Evolutionary conservation across 2,797 vertebrate species (phyloP).

Genomic region (Danio jaintianensis): DNA sequence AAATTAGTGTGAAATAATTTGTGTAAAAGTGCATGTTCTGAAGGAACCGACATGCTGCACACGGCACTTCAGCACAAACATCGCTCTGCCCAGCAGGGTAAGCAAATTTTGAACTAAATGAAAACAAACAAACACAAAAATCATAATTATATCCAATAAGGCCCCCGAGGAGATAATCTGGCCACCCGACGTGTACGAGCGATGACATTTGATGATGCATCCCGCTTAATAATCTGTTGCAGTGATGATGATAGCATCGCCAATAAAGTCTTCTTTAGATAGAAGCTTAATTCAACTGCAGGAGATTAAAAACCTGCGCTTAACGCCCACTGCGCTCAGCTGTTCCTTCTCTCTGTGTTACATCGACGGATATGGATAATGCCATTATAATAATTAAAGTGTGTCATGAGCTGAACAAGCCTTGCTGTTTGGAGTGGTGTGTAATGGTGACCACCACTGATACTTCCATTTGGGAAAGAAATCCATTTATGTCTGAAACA

Average conservation of each 20-base stretch:
- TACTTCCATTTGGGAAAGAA: constrained; percentile 79
- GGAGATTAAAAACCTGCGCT: constrained; percentile 79
- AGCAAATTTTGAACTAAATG: constrained; percentile 6
- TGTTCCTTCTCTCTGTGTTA: constrained; percentile 74
- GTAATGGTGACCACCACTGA: constrained; percentile 77
- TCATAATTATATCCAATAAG: constrained; percentile 51
- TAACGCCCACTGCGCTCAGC: constrained; percentile 74
- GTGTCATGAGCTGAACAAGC: constrained; percentile 78
- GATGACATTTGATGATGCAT: constrained; percentile 63
- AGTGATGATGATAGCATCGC: constrained; percentile 64
- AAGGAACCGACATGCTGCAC: constrained; percentile 11
- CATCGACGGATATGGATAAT: constrained; percentile 79
- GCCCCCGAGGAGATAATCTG: constrained; percentile 49
- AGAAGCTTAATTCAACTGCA: constrained; percentile 76
- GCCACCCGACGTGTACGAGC: constrained; percentile 43
- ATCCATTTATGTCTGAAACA: constrained; percentile 79
- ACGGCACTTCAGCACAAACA: constrained; percentile 5
- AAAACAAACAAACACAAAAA: constrained; percentile 53
- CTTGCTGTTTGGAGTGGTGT: constrained; percentile 71
- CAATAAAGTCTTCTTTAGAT: constrained; percentile 75
- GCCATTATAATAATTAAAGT: constrained; percentile 83
- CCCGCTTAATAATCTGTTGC: constrained; percentile 63
- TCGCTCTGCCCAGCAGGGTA: constrained; percentile 27
- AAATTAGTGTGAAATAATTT: neutral
- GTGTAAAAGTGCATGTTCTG: neutral